A percentile compares a stretch with the other conserved stretches of the same genome.
Conservation (phyloP, 2,888 invertebrate genomes). For the Drosophila mettleri region DNA sequence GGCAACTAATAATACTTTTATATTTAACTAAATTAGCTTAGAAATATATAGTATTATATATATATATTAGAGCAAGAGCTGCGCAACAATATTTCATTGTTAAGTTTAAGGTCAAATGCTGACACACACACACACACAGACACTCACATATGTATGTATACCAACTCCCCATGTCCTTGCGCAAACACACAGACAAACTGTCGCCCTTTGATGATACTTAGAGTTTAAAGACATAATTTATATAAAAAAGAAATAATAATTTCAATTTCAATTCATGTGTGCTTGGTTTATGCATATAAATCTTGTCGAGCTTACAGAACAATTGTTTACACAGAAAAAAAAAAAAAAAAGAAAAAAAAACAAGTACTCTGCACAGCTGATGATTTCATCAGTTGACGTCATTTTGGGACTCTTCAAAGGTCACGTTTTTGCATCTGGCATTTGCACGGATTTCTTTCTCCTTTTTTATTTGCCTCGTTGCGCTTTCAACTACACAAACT, state of each 20-base stretch:
- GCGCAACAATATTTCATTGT: slow-evolving; percentile 44
- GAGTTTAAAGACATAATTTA: slow-evolving; percentile 2
- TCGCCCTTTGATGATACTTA: slow-evolving; percentile 1
- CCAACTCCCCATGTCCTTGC: slow-evolving; percentile 20
- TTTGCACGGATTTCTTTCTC: slow-evolving; percentile 14
- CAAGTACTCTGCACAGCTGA: slow-evolving; percentile 37
- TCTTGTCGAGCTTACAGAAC: slow-evolving; percentile 30
- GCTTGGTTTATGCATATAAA: slow-evolving; percentile 12
- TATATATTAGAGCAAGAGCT: background rate
- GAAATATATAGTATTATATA: slow-evolving; percentile 4
- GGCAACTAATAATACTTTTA: background rate
- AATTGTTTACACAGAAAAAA: slow-evolving; percentile 14
- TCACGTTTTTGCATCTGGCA: slow-evolving; percentile 30
- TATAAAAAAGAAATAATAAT: background rate
- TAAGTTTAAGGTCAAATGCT: slow-evolving; percentile 72
- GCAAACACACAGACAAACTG: slow-evolving; percentile 23
- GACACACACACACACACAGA: slow-evolving; percentile 13
- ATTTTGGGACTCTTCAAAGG: slow-evolving; percentile 39
- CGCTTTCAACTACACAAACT: slow-evolving; percentile 15
- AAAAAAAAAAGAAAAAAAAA: slow-evolving; percentile 9
- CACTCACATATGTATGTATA: background rate
- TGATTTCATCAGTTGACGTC: slow-evolving; percentile 66
- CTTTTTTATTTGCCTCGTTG: background rate
- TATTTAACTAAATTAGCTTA: background rate
- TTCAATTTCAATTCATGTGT: slow-evolving; percentile 1